phyloP scores from a whole-genome alignment of 2,888 invertebrate genomes.

The Venustoraphidia nigricollis region DNA sequence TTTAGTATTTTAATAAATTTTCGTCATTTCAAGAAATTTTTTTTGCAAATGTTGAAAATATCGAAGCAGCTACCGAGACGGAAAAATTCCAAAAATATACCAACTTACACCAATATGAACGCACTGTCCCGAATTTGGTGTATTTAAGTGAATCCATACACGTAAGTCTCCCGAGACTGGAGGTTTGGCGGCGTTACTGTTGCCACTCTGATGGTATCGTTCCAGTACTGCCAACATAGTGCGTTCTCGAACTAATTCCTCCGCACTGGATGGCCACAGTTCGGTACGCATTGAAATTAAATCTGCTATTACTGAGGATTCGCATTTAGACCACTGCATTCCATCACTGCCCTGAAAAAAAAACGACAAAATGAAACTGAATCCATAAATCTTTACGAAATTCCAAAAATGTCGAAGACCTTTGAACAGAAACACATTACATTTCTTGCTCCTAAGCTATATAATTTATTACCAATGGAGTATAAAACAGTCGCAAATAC shows the following conservation, averaged over 20 bases:
- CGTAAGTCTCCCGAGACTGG: constrained; percentile 65
- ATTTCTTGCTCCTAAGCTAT: no score
- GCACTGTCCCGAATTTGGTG: constrained; percentile 36
- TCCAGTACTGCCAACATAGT: constrained; percentile 60
- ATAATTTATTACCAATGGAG: no score
- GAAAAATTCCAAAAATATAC: background rate
- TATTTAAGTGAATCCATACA: constrained; percentile 61
- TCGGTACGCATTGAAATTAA: constrained; percentile 57
- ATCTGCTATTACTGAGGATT: constrained; percentile 61
- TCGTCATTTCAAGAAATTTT: no score
- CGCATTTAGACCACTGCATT: constrained; percentile 45
- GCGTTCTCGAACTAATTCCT: constrained; percentile 58
- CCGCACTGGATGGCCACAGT: constrained; percentile 67
- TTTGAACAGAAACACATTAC: no score
- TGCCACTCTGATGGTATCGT: constrained; percentile 46
- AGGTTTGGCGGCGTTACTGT: constrained; percentile 38
- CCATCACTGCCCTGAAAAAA: constrained; percentile 28
- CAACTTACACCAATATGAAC: constrained; percentile 44
- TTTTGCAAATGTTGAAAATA: no score
- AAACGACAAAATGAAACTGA: no score
- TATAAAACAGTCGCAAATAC: no score
- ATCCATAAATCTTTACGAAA: no score
- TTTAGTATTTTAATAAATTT: no score
- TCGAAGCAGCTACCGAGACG: no score
- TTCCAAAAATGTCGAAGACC: no score